These are phyloP conservation scores for Gymnothorax javanicus DNA, from an alignment of 2,797 vertebrate genomes.

Conservation along the genomic window DNA sequence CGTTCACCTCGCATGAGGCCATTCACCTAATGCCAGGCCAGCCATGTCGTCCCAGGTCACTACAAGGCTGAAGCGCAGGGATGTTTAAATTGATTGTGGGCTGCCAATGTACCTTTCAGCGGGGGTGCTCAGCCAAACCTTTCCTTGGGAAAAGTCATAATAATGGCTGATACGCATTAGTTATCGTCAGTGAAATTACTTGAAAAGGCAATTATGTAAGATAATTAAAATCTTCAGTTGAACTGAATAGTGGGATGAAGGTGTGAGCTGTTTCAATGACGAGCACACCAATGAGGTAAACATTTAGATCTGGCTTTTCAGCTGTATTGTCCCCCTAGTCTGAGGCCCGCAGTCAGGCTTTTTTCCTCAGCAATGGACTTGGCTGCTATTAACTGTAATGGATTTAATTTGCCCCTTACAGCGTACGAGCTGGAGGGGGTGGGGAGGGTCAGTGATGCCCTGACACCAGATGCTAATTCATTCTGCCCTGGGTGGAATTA, in stretches of 20 bases:
- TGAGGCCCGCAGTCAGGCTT: constrained; percentile 27
- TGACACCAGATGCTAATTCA: constrained; percentile 44
- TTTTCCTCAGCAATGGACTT: constrained; percentile 26
- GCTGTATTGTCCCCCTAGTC: constrained; percentile 12
- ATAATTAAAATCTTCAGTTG: constrained; percentile 43
- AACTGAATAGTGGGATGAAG: constrained; percentile 32
- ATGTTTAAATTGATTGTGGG: constrained; percentile 35
- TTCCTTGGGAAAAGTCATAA: constrained; percentile 39
- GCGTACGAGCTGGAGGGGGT: constrained; percentile 5
- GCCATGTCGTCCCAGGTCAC: constrained; percentile 64
- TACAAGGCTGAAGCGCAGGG: constrained; percentile 36
- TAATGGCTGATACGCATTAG: constrained; percentile 33
- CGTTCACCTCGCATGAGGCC: not conserved
- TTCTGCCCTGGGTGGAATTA: constrained; percentile 50
- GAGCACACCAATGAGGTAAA: constrained; percentile 46
- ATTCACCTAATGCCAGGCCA: constrained; percentile 58
- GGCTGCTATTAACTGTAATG: constrained; percentile 43
- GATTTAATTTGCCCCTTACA: constrained; percentile 43
- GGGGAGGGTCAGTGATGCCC: constrained; percentile 28
- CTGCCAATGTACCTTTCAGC: constrained; percentile 57
- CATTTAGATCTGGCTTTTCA: constrained; percentile 12
- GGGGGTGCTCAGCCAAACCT: constrained; percentile 34
- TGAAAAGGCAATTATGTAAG: constrained; percentile 42
- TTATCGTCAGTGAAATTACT: constrained; percentile 37
- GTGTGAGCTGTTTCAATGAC: not conserved